A percentile compares a stretch with the other conserved stretches of the same genome.
Evolutionary conservation across 92 coral and sea anemone genomes (phyloP).

Genomic region (Phenganax subtilis): DNA sequence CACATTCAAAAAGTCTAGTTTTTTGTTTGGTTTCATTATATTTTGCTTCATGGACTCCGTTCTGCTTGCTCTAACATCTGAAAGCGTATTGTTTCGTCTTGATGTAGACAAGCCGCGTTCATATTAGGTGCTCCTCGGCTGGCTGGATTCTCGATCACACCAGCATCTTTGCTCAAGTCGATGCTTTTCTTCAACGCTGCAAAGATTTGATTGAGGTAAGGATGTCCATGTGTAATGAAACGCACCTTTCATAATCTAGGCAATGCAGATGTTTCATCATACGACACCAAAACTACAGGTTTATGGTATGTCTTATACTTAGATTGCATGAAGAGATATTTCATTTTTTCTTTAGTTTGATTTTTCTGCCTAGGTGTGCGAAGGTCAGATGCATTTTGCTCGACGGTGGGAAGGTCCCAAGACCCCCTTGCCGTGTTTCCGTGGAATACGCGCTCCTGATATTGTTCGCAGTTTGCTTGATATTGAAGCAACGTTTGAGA

Average conservation of each 20-base stretch:
- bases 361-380: conserved; percentile 69
- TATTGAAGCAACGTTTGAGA: conserved; percentile 95
- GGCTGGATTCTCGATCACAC: conserved; percentile 94
- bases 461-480: conserved; percentile 89
- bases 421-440: conserved; percentile 91
- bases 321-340: too few species aligned
- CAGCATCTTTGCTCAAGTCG: conserved; percentile 98
- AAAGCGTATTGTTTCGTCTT: background rate
- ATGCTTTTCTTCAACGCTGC: conserved; percentile 98
- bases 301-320: too few species aligned
- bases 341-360: background rate
- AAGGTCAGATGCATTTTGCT: conserved; percentile 99
- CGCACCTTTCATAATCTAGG: background rate
- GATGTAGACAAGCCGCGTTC: conserved; percentile 82
- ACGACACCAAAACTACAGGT: background rate
- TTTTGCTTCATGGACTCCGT: too few species aligned
- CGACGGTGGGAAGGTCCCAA: conserved; percentile 89
- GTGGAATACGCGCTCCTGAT: conserved; percentile 91
- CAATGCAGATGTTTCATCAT: background rate
- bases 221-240: background rate
- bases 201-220: conserved; percentile 91
- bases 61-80: too few species aligned
- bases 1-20: too few species aligned
- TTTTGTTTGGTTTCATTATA: too few species aligned
- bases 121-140: conserved; percentile 67